Conservation (phyloP, 2,888 invertebrate genomes). For the Agapostemon virescens region DNA sequence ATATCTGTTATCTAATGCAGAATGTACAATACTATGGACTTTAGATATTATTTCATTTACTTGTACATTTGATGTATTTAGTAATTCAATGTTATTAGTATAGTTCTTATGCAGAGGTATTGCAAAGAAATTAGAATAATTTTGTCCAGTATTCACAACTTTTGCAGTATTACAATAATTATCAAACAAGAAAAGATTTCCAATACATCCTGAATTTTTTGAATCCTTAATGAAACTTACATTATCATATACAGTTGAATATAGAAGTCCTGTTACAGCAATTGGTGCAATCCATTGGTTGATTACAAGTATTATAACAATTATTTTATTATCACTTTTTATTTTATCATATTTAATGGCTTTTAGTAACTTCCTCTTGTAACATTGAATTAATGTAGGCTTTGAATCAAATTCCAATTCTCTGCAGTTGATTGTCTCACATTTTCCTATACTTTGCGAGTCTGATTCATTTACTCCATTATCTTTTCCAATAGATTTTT, state of each 20-base stretch:
- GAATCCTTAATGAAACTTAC: slow-evolving; percentile 36
- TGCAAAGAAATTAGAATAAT: slow-evolving; percentile 31
- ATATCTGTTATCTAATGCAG: slow-evolving; percentile 42
- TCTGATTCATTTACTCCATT: neutral
- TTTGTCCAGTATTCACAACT: neutral
- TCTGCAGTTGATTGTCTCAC: neutral
- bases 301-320: slow-evolving; percentile 62
- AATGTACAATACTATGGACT: slow-evolving; percentile 69
- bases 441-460: neutral
- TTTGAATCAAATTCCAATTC: slow-evolving; percentile 13
- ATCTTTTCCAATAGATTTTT: slow-evolving; percentile 1
- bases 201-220: slow-evolving; percentile 63
- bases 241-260: slow-evolving; percentile 60
- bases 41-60: slow-evolving; percentile 68
- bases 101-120: slow-evolving; percentile 53
- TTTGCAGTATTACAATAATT: slow-evolving; percentile 54
- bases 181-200: slow-evolving; percentile 70
- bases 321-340: slow-evolving; percentile 43
- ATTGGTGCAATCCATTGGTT: slow-evolving; percentile 76
- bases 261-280: slow-evolving; percentile 65
- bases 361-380: slow-evolving; percentile 19
- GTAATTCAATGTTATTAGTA: slow-evolving; percentile 51
- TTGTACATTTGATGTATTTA: slow-evolving; percentile 39
- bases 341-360: slow-evolving; percentile 11
- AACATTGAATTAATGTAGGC: slow-evolving; percentile 14